Evolutionary conservation across 2,888 invertebrate species (phyloP), one percentile per base, ranked within the genome.

Genomic region (Augochlorella aurata): DNA sequence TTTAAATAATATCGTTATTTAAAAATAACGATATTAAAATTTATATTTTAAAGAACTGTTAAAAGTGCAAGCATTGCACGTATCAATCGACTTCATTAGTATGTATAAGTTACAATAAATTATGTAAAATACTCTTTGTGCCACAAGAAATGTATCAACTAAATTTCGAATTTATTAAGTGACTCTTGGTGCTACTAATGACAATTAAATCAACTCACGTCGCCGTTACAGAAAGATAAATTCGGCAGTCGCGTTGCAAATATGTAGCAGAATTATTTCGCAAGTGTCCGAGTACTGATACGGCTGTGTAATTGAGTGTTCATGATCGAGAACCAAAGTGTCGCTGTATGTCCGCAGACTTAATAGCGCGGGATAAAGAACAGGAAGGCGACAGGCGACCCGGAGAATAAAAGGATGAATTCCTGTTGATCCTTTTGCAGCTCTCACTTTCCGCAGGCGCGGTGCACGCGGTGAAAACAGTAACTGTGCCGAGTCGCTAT

Each of bases 381-480:
- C 24, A 49, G n/a, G 58, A 65, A 63, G 50, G 24, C 66, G 47
- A 58, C 50, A 44, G 74, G 65, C 70, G 68, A 14, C n/a, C 50
- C 9, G 65, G 52, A 72, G 76, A 61, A 79, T 68, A 71, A 71
- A 78, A 78, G 78, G 77, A 78, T 67, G 66, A 68, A 83, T 83
- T 83, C 67, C 63, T 65, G 45, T 74, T 68, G 83, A 76, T 83
- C 83, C 83, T 83, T 79, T 75, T 72, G 70, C 79, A 54, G 77
- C 81, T 88, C 86, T 88, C 83, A 77, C 88, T 86, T 85, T 85
- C 86, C 61, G 81, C 65, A 73, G 49, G 50, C 47, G 47, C 47
- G 50, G 72, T 77, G 21, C 69, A 70, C 49, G 49, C 72, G 74
- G 88, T 88, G 86, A 89, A 89, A 88, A 84, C 84, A 76, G 88